phyloP scores from a whole-genome alignment of 2,888 invertebrate genomes.

The Drosophila nigricruria region DNA sequence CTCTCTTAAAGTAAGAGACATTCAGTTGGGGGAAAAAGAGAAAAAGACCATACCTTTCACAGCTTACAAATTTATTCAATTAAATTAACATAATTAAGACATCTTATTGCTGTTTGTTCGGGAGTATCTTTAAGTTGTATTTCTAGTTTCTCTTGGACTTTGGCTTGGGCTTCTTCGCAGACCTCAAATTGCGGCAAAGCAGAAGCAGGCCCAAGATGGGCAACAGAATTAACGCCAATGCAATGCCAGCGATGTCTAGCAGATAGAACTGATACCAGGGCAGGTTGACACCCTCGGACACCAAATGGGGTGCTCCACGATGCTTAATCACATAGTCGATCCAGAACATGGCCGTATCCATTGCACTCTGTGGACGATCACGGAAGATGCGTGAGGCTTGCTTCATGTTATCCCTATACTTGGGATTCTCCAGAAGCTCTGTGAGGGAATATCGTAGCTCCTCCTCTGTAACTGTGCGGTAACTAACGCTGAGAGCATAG shows the following conservation, averaged over 20 bases:
- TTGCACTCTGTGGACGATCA: conserved; percentile 78
- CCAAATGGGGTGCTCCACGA: conserved; percentile 83
- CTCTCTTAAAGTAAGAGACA: no score
- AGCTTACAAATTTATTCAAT: conserved; percentile 9
- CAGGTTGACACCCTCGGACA: conserved; percentile 76
- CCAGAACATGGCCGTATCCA: conserved; percentile 84
- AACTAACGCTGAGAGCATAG: conserved; percentile 73
- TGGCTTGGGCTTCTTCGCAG: conserved; percentile 18
- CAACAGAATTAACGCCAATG: conserved; percentile 26
- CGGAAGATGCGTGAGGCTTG: conserved; percentile 78
- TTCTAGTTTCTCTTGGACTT: background rate
- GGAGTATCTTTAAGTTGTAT: background rate
- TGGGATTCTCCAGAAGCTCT: conserved; percentile 83
- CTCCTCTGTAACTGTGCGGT: conserved; percentile 68
- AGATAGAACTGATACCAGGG: conserved; percentile 83
- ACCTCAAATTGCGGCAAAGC: conserved; percentile 18
- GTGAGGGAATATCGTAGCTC: conserved; percentile 66
- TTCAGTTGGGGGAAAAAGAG: background rate
- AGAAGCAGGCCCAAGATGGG: conserved; percentile 31
- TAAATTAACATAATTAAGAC: conserved; percentile 11
- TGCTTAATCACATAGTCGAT: conserved; percentile 84
- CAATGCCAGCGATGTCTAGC: conserved; percentile 74
- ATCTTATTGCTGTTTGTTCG: background rate
- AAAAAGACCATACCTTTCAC: background rate
- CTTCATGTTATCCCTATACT: conserved; percentile 77